Evolutionary conservation across 2,888 invertebrate genomes (phyloP).

Genomic region (Hyppa rectilinea): DNA sequence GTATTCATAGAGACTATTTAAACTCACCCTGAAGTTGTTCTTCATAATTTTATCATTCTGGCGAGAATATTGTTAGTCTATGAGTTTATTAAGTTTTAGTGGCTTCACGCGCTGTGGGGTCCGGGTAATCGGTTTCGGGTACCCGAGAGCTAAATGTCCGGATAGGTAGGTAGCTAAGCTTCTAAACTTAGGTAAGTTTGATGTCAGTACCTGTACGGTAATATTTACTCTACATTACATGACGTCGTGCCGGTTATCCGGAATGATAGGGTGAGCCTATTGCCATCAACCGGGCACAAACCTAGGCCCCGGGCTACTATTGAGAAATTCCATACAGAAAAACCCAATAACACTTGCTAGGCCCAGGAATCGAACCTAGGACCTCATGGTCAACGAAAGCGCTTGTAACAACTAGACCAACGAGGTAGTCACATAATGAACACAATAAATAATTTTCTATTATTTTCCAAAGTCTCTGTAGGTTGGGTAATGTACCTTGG

Average conservation of each 20-base stretch:
- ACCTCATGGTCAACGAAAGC: no score
- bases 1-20: constrained; percentile 15
- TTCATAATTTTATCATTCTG: constrained; percentile 1
- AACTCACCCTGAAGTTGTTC: constrained; percentile 18
- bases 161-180: no score
- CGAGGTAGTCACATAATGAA: no score
- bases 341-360: no score
- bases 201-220: neutral
- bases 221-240: neutral
- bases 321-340: no score
- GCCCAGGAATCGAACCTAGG: no score
- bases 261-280: no score
- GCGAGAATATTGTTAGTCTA: neutral
- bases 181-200: neutral
- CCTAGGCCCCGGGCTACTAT: no score
- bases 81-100: neutral
- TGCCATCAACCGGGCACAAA: no score
- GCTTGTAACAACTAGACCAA: no score
- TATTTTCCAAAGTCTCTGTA: neutral
- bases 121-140: neutral
- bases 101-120: no score
- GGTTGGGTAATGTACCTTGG: neutral
- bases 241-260: neutral
- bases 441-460: neutral
- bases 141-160: neutral